Evolutionary conservation across 2,113 vertebrate genomes (phyloP), one percentile per base, ranked within the genome.

Genomic region (Odontophorus gujanensis): DNA sequence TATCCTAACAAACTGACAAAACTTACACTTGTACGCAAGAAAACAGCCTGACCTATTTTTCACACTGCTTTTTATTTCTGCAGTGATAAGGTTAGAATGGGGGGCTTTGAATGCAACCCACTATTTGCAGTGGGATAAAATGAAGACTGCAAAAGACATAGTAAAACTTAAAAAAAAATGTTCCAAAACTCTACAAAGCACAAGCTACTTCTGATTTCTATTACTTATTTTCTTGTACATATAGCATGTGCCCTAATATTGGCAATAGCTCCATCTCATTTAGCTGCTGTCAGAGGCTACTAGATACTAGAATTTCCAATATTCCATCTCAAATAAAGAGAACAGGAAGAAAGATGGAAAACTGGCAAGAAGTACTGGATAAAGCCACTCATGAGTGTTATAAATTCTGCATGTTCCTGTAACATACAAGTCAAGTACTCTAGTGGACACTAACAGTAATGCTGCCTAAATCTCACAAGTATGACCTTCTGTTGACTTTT

Each of bases 341-440:
- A 93, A 93, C 45, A 87, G n/a, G 55, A 87, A 95, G 93, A 90
- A 81, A 50, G 62, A 82, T 85, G 38, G 30, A 95, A 95, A 81
- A 68, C 40, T 77, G 11, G 87, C 87, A 92, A 81, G 77, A 63
- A 87, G 76, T 19, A 9, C 48, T 91, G 42, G 47, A 25, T 36
- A 32, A 2, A 25, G 25, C 47, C 68, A 85, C 28, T 78, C 42
- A 42, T 30, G 19, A 13, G 13, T 94, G n/a, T 80, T 67, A n/a
- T 72, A 65, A 14, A 14, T 18, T 21, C 2, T 32, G 53, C 5
- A 1, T 47, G 40, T 74, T 78, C 67, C 85, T 89, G 66, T 77
- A 50, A 87, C 87, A 83, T 74, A 83, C 13, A 71, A 84, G n/a
- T n/a, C n/a, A n/a, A n/a, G n/a, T n/a, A 3, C 26, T 69, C 28